A percentile compares a stretch with the other conserved stretches of the same genome.
Conservation (phyloP, 2,113 vertebrate species). For the Fulica atra region DNA sequence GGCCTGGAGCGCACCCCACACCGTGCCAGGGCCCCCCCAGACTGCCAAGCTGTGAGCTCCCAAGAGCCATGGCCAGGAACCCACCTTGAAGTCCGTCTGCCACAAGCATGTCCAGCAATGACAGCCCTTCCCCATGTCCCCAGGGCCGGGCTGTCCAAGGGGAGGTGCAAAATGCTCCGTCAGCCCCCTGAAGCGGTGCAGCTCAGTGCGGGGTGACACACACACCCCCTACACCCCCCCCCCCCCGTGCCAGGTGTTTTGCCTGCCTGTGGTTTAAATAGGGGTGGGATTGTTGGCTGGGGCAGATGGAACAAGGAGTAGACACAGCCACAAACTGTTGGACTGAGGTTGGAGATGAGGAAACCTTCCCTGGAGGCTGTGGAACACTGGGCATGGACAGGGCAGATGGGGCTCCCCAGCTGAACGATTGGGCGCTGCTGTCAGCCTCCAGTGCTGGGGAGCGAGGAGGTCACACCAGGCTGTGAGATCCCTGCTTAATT, state of each 20-base stretch:
- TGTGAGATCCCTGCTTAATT: not conserved
- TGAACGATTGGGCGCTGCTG: not conserved
- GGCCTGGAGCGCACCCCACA: fast-evolving
- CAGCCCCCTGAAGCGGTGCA: not conserved
- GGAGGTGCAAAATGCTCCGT: not conserved
- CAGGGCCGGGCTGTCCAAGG: not conserved
- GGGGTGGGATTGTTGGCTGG: not conserved
- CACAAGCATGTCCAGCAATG: not conserved
- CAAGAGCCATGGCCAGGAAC: not conserved
- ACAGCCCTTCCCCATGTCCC: not conserved
- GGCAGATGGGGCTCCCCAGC: too few species aligned
- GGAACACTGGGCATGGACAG: too few species aligned
- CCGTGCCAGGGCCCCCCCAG: too few species aligned
- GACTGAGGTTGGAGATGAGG: not conserved
- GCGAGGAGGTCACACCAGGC: not conserved
- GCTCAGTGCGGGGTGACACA: not conserved
- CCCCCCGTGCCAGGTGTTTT: fast-evolving
- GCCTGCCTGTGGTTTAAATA: not conserved
- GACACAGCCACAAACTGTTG: not conserved
- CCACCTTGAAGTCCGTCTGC: not conserved
- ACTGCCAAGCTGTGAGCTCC: too few species aligned
- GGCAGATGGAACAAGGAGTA: not conserved
- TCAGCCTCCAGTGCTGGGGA: not conserved
- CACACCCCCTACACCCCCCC: too few species aligned
- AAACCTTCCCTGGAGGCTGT: not conserved